These are phyloP conservation scores for Cremastinae sp. DNA, from an alignment of 2,888 invertebrate species.

Conservation along the genomic window DNA sequence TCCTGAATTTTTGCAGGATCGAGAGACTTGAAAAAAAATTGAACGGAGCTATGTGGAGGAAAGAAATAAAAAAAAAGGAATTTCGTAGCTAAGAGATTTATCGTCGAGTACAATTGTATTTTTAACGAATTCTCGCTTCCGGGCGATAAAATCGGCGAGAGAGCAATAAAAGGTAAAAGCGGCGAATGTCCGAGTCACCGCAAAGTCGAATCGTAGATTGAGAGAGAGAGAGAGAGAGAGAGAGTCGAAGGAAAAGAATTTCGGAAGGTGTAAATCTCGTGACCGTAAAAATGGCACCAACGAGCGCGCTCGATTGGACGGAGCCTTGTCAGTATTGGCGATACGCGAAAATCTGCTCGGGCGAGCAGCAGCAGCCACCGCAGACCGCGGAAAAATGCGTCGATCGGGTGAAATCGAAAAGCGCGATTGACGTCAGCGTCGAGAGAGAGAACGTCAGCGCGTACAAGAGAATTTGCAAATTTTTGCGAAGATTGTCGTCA, in stretches of 20 bases:
- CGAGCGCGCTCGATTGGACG: constrained; percentile 75
- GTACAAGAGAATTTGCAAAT: constrained; percentile 78
- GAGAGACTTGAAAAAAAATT: too few species aligned
- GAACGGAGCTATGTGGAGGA: too few species aligned
- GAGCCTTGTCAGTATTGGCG: constrained; percentile 77
- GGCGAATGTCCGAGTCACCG: not conserved
- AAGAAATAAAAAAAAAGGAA: too few species aligned
- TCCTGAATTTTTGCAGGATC: too few species aligned
- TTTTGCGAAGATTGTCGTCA: constrained; percentile 72
- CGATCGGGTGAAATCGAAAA: constrained; percentile 67
- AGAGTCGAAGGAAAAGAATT: too few species aligned
- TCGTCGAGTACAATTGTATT: too few species aligned
- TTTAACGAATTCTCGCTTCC: too few species aligned
- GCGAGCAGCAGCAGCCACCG: constrained; percentile 39
- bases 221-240: constrained; percentile 13
- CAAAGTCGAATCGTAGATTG: constrained; percentile 34
- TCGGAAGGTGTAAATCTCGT: not conserved
- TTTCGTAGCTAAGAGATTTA: too few species aligned
- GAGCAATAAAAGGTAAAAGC: too few species aligned
- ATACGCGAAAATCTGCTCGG: constrained; percentile 70
- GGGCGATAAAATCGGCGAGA: too few species aligned
- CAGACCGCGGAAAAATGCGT: constrained; percentile 33
- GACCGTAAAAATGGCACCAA: constrained; percentile 72
- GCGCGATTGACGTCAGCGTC: constrained; percentile 69
- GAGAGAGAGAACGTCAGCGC: constrained; percentile 72